These are phyloP conservation scores for Drosophila mauritiana DNA, from an alignment of 1,140 invertebrate species.

Conservation along the genomic window DNA sequence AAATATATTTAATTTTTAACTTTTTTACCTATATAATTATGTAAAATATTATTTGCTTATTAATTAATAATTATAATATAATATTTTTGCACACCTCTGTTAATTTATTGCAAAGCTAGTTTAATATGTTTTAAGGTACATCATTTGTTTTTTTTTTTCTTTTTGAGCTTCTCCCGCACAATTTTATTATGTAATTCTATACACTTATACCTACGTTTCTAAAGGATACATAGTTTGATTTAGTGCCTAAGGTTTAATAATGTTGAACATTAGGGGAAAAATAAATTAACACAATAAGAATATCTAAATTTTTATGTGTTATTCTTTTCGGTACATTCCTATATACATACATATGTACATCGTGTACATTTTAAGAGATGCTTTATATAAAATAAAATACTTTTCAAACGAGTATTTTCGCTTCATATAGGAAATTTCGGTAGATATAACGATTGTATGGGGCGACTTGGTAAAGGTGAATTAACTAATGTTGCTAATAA, in stretches of 20 bases:
- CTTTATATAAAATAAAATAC: constrained; percentile 52
- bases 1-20: constrained; percentile 7
- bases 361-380: too few species aligned
- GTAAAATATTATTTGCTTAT: constrained; percentile 8
- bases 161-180: constrained; percentile 62
- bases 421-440: constrained; percentile 23
- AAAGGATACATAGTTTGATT: constrained; percentile 29
- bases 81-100: constrained; percentile 1
- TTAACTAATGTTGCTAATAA: constrained; percentile 37
- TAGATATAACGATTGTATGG: constrained; percentile 43
- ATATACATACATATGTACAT: constrained; percentile 30
- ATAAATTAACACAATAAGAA: constrained; percentile 56
- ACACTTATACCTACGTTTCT: constrained; percentile 26
- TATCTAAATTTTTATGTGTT: constrained; percentile 4
- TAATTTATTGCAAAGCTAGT: constrained; percentile 67
- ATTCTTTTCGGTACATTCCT: constrained; percentile 1
- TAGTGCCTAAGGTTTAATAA: constrained; percentile 15
- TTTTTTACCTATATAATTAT: constrained; percentile 9
- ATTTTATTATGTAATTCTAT: constrained; percentile 21
- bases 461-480: constrained; percentile 24
- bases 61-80: constrained; percentile 22
- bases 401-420: constrained; percentile 66
- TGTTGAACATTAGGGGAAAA: constrained; percentile 21
- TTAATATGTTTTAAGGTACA: constrained; percentile 78
- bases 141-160: constrained; percentile 66